phyloP scores from a whole-genome alignment of 2,888 invertebrate species.

The Alloscopus bannaensis region DNA sequence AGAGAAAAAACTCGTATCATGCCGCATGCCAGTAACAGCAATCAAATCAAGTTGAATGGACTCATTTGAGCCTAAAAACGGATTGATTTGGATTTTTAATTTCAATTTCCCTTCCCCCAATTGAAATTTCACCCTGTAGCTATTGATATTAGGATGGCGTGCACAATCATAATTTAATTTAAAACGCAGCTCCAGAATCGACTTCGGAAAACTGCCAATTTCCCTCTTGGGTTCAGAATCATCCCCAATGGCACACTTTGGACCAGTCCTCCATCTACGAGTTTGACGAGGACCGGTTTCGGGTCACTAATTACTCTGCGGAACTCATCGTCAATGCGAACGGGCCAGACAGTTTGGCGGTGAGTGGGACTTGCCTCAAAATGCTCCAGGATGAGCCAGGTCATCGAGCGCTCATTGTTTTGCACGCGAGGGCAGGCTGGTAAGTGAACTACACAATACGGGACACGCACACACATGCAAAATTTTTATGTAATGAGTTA shows the following conservation, averaged over 20 bases:
- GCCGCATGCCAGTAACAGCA: no score
- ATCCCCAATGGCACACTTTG: slow-evolving; percentile 90
- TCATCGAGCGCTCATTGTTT: slow-evolving; percentile 29
- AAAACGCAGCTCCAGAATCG: slow-evolving; percentile 73
- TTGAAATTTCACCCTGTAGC: no score
- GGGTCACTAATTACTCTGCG: slow-evolving; percentile 63
- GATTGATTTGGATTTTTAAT: no score
- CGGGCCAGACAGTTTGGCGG: slow-evolving; percentile 51
- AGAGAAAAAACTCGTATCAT: slow-evolving; percentile 70
- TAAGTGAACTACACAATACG: no score
- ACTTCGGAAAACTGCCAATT: slow-evolving; percentile 88
- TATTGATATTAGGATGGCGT: neutral
- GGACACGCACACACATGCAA: no score
- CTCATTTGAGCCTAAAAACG: no score
- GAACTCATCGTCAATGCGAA: slow-evolving; percentile 44
- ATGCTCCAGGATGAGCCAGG: slow-evolving; percentile 52
- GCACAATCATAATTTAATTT: neutral
- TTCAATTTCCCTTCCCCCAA: no score
- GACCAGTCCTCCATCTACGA: slow-evolving; percentile 90
- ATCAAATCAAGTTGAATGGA: no score
- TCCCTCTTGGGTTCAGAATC: slow-evolving; percentile 90
- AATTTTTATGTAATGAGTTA: neutral
- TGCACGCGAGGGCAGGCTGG: slow-evolving; percentile 63
- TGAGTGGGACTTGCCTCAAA: slow-evolving; percentile 61
- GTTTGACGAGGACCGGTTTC: slow-evolving; percentile 78